Percentiles rank a stretch among this genome's conserved stretches.
Conservation (phyloP, 2,113 vertebrate genomes). For the Coptodon bakossiorum region DNA sequence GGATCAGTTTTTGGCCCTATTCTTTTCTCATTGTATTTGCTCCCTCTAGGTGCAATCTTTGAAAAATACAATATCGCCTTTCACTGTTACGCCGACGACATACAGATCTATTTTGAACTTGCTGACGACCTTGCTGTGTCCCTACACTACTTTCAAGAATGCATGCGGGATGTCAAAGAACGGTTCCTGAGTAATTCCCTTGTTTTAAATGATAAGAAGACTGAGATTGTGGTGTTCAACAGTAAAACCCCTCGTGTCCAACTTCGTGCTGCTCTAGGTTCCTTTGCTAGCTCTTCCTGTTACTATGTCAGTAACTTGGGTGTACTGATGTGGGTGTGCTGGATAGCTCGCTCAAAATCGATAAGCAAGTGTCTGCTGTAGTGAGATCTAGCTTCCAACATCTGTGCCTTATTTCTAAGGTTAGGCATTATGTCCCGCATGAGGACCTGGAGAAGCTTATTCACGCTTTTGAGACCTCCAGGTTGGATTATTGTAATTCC, state of each 20-base stretch:
- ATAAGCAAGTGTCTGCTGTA: too few species aligned
- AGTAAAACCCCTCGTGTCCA: not conserved
- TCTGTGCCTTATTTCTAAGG: too few species aligned
- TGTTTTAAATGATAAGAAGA: fast-evolving
- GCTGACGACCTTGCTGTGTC: too few species aligned
- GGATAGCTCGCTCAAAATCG: not conserved
- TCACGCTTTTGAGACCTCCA: too few species aligned
- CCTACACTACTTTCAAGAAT: too few species aligned
- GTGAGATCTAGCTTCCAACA: too few species aligned
- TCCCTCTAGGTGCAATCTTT: fast-evolving
- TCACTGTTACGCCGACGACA: fast-evolving
- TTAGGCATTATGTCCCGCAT: too few species aligned
- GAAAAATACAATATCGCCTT: fast-evolving
- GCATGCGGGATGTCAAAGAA: fast-evolving
- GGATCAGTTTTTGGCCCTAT: fast-evolving
- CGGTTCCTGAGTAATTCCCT: not conserved
- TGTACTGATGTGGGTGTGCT: too few species aligned
- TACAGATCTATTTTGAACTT: too few species aligned
- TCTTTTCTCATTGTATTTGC: too few species aligned
- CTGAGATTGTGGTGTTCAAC: not conserved
- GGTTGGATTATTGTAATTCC: too few species aligned
- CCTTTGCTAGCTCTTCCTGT: not conserved
- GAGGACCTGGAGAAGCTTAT: too few species aligned
- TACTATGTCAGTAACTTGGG: not conserved
- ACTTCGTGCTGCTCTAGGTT: not conserved